Conservation (phyloP, 2,888 invertebrate species). For the Autographa pulchrina region DNA sequence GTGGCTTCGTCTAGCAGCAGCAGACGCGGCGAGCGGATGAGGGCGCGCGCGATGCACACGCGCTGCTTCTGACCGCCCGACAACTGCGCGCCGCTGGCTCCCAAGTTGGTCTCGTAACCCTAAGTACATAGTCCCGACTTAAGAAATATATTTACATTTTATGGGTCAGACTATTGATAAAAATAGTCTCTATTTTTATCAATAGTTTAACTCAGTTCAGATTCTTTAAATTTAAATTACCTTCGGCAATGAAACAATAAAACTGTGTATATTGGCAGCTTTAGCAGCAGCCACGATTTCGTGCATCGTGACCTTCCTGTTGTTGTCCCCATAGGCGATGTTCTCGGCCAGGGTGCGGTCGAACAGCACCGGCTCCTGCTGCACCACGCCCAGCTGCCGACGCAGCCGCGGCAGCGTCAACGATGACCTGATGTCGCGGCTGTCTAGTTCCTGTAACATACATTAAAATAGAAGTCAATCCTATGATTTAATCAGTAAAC, state of each 20-base stretch:
- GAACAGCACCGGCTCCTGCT: constrained; percentile 96
- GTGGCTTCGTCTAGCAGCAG: constrained; percentile 92
- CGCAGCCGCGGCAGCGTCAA: constrained; percentile 92
- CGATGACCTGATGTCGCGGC: constrained; percentile 86
- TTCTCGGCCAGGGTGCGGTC: constrained; percentile 95
- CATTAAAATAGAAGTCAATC: not conserved
- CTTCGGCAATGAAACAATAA: constrained; percentile 92
- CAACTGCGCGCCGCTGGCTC: constrained; percentile 91
- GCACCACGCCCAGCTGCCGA: constrained; percentile 93
- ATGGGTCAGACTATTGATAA: no score
- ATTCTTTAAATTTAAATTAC: no score
- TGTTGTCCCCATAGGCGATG: constrained; percentile 96
- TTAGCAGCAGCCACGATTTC: constrained; percentile 94
- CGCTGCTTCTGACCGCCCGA: constrained; percentile 93
- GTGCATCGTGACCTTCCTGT: constrained; percentile 90
- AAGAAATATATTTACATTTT: no score
- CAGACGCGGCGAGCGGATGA: constrained; percentile 91
- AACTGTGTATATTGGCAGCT: constrained; percentile 94
- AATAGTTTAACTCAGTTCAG: no score
- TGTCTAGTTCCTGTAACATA: constrained; percentile 82
- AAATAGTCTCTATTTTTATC: no score
- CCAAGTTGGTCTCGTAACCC: constrained; percentile 92
- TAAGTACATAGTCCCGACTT: constrained; percentile 65
- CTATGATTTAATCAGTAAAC: no score
- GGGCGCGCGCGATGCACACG: constrained; percentile 92